A percentile compares a stretch with the other conserved stretches of the same genome.
These are phyloP conservation scores for Crocuta crocuta DNA, from an alignment of 2,113 vertebrate genomes.

Conservation along the genomic window DNA sequence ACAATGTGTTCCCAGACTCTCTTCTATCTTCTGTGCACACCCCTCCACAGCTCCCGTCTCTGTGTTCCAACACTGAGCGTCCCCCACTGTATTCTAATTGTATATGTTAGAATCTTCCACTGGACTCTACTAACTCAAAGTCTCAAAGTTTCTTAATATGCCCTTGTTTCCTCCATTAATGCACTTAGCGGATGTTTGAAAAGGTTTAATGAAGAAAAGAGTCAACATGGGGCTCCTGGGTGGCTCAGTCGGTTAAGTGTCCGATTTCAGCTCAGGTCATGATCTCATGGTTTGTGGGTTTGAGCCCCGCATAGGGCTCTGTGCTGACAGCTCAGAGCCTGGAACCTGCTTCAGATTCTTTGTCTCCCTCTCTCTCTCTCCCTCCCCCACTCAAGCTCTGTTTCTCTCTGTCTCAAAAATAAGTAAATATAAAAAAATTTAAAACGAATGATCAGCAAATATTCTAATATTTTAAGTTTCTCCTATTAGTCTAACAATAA, in stretches of 20 bases:
- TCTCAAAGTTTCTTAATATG: background rate
- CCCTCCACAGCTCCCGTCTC: background rate
- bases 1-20: background rate
- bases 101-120: background rate
- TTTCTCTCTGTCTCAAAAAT: too few relatives aligned
- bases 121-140: background rate
- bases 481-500: background rate
- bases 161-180: background rate
- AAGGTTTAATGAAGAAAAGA: constrained; percentile 4
- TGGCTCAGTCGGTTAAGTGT: too few relatives aligned
- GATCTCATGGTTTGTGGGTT: too few relatives aligned
- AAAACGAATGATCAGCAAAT: background rate
- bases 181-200: background rate
- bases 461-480: constrained; percentile 4
- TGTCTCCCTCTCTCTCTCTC: too few relatives aligned
- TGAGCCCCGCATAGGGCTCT: too few relatives aligned
- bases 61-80: background rate
- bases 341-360: too few relatives aligned
- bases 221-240: background rate
- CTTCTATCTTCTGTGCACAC: background rate
- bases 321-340: too few relatives aligned
- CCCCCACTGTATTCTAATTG: background rate
- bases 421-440: too few relatives aligned
- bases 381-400: too few relatives aligned
- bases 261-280: too few relatives aligned